Base-by-base conservation (phyloP, 2,797 vertebrate species). In the Gymnothorax reevesii region DNA sequence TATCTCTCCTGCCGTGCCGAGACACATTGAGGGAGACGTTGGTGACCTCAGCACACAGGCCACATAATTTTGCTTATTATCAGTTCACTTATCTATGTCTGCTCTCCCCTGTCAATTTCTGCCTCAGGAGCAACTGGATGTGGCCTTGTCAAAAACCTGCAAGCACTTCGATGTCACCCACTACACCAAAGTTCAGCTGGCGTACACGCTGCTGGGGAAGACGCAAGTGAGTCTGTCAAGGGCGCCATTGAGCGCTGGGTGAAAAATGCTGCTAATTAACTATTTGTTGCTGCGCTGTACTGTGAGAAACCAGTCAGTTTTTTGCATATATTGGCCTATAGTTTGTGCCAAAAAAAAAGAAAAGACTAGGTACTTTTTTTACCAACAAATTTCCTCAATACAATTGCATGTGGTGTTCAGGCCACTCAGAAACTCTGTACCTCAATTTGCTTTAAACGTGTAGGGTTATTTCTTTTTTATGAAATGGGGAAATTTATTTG, bases 71-170 rank as follows among this genome's bases (percentile, higher is more conserved):
- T 49, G 27, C 27, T 15, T 5, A 42, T 75, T 33, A 6, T 42
- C 27, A 12, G 17, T 17, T 15, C 57, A 8, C 57, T 15, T n/a
- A 52, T 57, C 54, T 33, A 1, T 73, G 7, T 84, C 75, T 52
- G 15, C 12, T 90, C 55, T 84, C 71, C 17, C 25, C n/a, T 66
- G 59, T 57, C 42, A 52, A 71, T 60, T n/a, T 25, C 27, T 60
- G 62, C 59, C 92, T 25, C 92, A 99, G 99, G 99, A 99, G 90
- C 99, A 99, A 87, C 88, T 99, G 91, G 99, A 99, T 0, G 98
- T 99, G 84, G 98, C 99, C 0, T 95, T 99, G 90, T 99, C 98
- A n/a, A 99, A 98, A 95, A 99, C 99, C 92, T 99, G 99, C 92
- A 99, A 99, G 94, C 97, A 99, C 95, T 99, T 99, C 94, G 99